Conservation (phyloP, 2,888 invertebrate species). For the Maniola hyperantus region DNA sequence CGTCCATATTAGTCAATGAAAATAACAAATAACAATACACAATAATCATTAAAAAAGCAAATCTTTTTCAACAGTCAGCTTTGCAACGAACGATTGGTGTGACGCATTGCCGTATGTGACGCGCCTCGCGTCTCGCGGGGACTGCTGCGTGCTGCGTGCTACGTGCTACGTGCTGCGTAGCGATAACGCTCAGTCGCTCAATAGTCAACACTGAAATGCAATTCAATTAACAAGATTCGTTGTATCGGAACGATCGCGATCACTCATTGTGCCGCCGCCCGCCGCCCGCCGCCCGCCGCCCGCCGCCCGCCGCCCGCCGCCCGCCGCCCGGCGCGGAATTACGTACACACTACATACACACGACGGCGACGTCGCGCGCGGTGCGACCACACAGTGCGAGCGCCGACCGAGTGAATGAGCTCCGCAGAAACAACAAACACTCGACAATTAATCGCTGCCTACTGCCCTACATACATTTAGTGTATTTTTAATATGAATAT, state of each 20-base stretch:
- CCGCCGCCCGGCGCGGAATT: not conserved
- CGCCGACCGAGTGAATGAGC: not conserved
- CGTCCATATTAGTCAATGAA: no score
- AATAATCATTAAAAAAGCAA: not conserved
- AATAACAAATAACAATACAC: not conserved
- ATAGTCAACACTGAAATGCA: not conserved
- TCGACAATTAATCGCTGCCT: not conserved
- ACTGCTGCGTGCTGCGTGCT: no score
- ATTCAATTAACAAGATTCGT: constrained; percentile 7
- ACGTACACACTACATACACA: not conserved
- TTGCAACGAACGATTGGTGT: not conserved
- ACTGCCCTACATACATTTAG: not conserved
- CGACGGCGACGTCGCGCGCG: not conserved
- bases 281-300: no score
- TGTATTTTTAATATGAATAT: not conserved
- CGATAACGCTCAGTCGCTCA: no score
- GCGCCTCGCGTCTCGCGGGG: no score
- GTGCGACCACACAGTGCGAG: not conserved
- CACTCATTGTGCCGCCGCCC: not conserved
- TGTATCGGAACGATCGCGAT: not conserved
- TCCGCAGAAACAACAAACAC: constrained; percentile 1
- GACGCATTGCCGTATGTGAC: no score
- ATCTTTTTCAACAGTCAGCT: not conserved
- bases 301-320: no score
- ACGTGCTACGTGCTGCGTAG: not conserved